Base-by-base conservation (phyloP, 2,113 vertebrate species). In the Entomyzon cyanotis region DNA sequence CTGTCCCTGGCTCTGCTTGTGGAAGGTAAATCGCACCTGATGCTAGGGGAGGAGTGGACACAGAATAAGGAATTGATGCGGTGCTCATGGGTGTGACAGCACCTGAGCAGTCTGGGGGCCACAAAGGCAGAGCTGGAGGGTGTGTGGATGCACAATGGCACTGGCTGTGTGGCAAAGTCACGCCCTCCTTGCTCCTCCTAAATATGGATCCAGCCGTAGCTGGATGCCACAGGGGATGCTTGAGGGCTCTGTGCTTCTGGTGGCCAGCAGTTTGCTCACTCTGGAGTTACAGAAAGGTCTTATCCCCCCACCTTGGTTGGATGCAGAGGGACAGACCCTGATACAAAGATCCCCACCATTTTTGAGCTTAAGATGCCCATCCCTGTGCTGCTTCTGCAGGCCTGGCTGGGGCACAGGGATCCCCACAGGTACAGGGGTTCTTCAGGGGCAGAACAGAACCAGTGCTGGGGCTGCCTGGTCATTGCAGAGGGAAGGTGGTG, bases 1-100 rank as follows among this genome's bases (percentile, higher is more conserved):
- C 96, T 99, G 39, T 97, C 98, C 0, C 1, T 99, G 70, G 98
- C 99, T 23, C 94, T 97, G 44, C 28, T 89, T 4, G 4, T 89
- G 0, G 93, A 97, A 95, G 96, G 96, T 96, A 52, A 87, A 14
- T 23, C 9, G 0, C 4, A 2, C 1, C 2, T 1, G 16, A 19
- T 31, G 22, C 37, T 14, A 17, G 46, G 46, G 46, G 15, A 55
- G 8, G 4, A 5, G 2, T 30, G 59, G 21, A 8, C 14, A 11
- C 0, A 2, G 65, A 31, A 13, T 5, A 12, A 28, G 56, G 64
- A 46, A n/a, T 17, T 60, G 39, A 7, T 59, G 28, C 20, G 4
- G 53, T 44, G 37, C 27, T 74, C 15, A 2, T 22, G 25, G 30
- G 5, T 68, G 33, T 21, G 78, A 47, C 24, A n/a, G 20, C 46